A percentile compares a stretch with the other conserved stretches of the same genome.
Conservation (phyloP, 2,113 vertebrate genomes). For the Gnathonemus longibarbis region DNA sequence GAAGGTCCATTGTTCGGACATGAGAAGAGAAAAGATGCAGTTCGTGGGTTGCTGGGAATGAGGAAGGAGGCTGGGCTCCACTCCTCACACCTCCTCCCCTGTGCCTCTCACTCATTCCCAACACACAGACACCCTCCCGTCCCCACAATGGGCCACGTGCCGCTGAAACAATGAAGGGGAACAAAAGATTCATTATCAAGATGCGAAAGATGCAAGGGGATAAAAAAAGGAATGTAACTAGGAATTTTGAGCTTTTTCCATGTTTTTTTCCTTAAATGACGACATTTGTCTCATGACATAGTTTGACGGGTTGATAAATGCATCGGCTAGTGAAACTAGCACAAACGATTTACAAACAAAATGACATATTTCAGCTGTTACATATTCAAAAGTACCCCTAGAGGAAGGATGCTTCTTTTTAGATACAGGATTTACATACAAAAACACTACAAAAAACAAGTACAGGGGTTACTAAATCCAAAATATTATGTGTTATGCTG, state of each 20-base stretch:
- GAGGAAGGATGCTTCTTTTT: neutral
- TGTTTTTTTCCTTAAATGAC: neutral
- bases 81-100: neutral
- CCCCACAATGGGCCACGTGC: neutral
- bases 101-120: neutral
- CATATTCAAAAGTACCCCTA: neutral
- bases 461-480: neutral
- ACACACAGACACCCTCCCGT: neutral
- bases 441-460: neutral
- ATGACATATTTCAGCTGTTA: neutral
- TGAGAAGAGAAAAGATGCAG: neutral
- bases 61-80: neutral
- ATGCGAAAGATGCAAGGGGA: neutral
- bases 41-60: neutral
- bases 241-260: neutral
- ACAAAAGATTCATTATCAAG: neutral
- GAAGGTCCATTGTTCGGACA: neutral
- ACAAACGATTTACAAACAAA: neutral
- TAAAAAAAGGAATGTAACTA: neutral
- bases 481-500: neutral
- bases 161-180: neutral
- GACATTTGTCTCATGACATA: neutral
- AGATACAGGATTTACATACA: neutral
- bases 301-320: neutral
- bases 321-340: neutral